Conservation (phyloP, 2,113 vertebrate species). For the Gavialis gangeticus region DNA sequence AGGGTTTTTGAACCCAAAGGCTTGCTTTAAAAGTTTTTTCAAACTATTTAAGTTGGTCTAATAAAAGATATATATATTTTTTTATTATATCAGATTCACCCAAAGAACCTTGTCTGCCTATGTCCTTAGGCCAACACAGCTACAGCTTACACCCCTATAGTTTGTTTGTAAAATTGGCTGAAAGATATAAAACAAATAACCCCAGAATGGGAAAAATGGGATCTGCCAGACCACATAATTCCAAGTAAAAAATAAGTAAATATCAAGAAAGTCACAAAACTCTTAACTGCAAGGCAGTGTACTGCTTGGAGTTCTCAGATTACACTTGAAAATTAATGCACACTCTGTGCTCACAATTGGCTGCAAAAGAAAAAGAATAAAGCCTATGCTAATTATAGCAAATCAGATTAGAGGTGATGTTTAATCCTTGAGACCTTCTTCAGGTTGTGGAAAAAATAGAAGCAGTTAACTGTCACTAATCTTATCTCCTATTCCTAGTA, state of each 20-base stretch:
- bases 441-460: conserved; percentile 39
- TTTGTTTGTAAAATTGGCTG: too few relatives aligned
- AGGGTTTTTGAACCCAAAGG: not conserved
- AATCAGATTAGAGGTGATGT: conserved; percentile 71
- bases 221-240: not conserved
- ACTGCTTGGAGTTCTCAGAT: conserved; percentile 70
- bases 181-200: not conserved
- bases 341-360: conserved; percentile 22
- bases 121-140: too few relatives aligned
- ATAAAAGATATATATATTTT: too few relatives aligned
- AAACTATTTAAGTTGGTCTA: too few relatives aligned
- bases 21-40: too few relatives aligned
- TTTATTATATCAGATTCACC: too few relatives aligned
- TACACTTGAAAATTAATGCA: conserved; percentile 63
- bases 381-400: conserved; percentile 66
- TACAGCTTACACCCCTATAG: too few relatives aligned
- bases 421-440: conserved; percentile 65
- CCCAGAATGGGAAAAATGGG: conserved; percentile 6
- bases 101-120: too few relatives aligned
- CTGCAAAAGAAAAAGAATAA: conserved; percentile 57
- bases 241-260: conserved; percentile 60
- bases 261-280: conserved; percentile 59
- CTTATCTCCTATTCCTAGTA: conserved; percentile 64
- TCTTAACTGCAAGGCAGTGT: conserved; percentile 66
- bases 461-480: conserved; percentile 62